Evolutionary conservation across 2,888 invertebrate genomes (phyloP).

Genomic region (Acrocera orbiculus): DNA sequence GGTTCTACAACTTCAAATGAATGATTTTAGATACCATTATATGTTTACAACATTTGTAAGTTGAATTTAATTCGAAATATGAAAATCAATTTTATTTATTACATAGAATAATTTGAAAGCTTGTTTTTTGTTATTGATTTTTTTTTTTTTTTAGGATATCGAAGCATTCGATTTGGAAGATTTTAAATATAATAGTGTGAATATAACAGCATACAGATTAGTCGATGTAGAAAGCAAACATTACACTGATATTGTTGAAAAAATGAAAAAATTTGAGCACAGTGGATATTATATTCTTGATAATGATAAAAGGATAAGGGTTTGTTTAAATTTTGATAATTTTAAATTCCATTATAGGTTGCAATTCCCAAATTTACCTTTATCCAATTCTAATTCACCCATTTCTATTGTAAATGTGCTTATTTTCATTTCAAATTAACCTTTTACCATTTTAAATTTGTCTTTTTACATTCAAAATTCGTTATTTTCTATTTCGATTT

Average conservation of each 20-base stretch:
- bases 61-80: constrained; percentile 22
- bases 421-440: no score
- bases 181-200: constrained; percentile 86
- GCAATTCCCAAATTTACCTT: no score
- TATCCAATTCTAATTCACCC: no score
- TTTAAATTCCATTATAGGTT: no score
- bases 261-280: constrained; percentile 79
- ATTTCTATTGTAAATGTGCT: no score
- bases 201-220: constrained; percentile 80
- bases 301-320: constrained; percentile 47
- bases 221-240: constrained; percentile 63
- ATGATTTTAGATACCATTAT: constrained; percentile 70
- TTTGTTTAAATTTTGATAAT: no score
- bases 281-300: constrained; percentile 62
- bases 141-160: constrained; percentile 43
- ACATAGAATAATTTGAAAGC: no score
- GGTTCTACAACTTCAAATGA: constrained; percentile 80
- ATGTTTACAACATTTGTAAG: constrained; percentile 70
- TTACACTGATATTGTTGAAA: constrained; percentile 55
- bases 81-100: no score
- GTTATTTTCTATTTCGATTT: no score
- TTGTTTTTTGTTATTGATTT: not conserved
- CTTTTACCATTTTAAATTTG: no score
- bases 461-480: no score
- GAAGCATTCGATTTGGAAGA: constrained; percentile 77